Evolutionary conservation across 1,140 invertebrate species (phyloP).

Genomic region (Akabosia matsudoensis): DNA sequence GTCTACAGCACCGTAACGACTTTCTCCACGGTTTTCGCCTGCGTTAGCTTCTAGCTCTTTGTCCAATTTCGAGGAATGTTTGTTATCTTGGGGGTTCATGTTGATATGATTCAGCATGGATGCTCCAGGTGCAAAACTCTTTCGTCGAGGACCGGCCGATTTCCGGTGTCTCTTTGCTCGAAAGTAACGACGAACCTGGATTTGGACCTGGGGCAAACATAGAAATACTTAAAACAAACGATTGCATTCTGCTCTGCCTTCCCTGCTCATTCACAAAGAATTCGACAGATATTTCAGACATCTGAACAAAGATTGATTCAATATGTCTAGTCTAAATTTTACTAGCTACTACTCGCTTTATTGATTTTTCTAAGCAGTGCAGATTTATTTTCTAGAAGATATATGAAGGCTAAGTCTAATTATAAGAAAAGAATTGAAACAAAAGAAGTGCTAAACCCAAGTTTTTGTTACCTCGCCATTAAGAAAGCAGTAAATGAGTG

Average conservation of each 20-base stretch:
- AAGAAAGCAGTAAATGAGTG: slow-evolving; percentile 58
- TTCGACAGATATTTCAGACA: too few species aligned
- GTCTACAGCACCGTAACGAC: slow-evolving; percentile 24
- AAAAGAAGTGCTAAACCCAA: neutral
- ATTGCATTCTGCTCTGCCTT: too few species aligned
- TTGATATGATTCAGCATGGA: slow-evolving; percentile 5
- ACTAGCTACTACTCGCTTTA: too few species aligned
- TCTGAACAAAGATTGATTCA: too few species aligned
- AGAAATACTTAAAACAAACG: too few species aligned
- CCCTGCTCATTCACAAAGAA: too few species aligned
- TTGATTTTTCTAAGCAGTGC: too few species aligned
- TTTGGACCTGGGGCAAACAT: slow-evolving; percentile 15
- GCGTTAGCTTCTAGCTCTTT: neutral
- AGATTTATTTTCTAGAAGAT: too few species aligned
- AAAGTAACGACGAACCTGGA: slow-evolving; percentile 22
- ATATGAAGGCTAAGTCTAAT: too few species aligned
- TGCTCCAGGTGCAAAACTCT: neutral
- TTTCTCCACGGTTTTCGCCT: neutral
- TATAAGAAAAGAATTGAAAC: too few species aligned
- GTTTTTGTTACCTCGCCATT: slow-evolving; percentile 55
- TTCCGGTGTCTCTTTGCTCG: slow-evolving; percentile 18
- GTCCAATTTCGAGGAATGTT: neutral
- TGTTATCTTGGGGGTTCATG: too few species aligned
- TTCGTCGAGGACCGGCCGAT: neutral
- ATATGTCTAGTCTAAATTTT: too few species aligned